Base-by-base conservation (phyloP, 1,140 invertebrate genomes). In the Gyrodactylus bullatarudis region DNA sequence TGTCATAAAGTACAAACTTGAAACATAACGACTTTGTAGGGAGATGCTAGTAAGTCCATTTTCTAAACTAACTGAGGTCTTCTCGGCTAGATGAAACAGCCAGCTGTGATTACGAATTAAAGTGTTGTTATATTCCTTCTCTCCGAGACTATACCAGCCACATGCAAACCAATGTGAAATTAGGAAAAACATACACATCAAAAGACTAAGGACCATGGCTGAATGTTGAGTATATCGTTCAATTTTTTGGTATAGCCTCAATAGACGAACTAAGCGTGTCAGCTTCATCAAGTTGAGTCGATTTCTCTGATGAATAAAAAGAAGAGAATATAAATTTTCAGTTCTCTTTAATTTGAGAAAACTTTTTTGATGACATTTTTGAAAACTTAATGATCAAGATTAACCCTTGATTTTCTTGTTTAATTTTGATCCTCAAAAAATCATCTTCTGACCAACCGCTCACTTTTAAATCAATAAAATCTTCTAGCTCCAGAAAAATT, bases 1-100 rank as follows among this genome's bases (percentile, higher is more conserved):
- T 90, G 94, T 95, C 73, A 91, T 95, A 83, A 94, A 96, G 83
- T 96, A 94, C 73, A 95, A 85, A 69, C 91, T 89, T 71, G 89
- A 93, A 76, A 93, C 88, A 83, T 93, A 95, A 54, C 34, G 34
- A n/a, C 34, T 54, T n/a, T 54, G 8, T 54, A 16, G 34, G 8
- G 34, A 54, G 8, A 54, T 54, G n/a, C n/a, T n/a, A n/a, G n/a
- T n/a, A n/a, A n/a, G n/a, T n/a, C n/a, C n/a, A 16, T 54, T 54
- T n/a, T 54, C 34, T 16, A 54, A 8, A 54, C 8, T 8, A 8
- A 16, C 34, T n/a, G 34, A 54, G 8, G 34, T 54, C 34, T n/a
- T 8, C 8, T 54, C 8, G n/a, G 8, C n/a, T n/a, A 54, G 34
- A 8, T 54, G 34, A 54, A 16, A 54, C n/a, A 54, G 69, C 69